phyloP scores from a whole-genome alignment of 2,797 vertebrate species.

The Valencia hispanica region DNA sequence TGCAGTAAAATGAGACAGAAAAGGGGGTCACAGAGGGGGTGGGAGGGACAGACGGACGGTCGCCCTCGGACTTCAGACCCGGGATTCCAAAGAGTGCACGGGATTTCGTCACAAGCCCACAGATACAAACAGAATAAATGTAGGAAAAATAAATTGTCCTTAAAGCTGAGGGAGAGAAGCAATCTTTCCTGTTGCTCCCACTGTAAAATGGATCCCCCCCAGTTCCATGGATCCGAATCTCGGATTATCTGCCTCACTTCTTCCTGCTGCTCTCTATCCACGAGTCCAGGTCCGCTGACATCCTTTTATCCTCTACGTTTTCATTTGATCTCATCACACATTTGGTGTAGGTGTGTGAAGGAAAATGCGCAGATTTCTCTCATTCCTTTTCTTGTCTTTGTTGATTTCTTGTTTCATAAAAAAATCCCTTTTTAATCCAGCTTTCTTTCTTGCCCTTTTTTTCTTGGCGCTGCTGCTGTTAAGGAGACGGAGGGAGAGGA shows the following conservation, averaged over 20 bases:
- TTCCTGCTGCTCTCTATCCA: constrained; percentile 41
- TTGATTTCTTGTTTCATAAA: constrained; percentile 16
- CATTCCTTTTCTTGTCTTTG: constrained; percentile 25
- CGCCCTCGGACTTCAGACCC: constrained; percentile 60
- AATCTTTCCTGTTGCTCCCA: constrained; percentile 66
- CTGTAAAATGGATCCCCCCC: constrained; percentile 63
- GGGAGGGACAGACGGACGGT: constrained; percentile 26
- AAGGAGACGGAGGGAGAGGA: constrained; percentile 54
- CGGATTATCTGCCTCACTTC: constrained; percentile 41
- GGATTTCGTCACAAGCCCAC: constrained; percentile 62
- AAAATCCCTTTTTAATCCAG: neutral
- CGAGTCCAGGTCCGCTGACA: constrained; percentile 43
- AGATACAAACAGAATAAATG: constrained; percentile 22
- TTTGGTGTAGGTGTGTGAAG: constrained; percentile 42
- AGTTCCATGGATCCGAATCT: constrained; percentile 40
- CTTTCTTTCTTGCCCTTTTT: constrained; percentile 22
- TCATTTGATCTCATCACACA: constrained; percentile 43
- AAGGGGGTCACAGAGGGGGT: constrained; percentile 15
- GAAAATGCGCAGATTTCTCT: constrained; percentile 22
- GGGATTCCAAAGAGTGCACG: constrained; percentile 63
- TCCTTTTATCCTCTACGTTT: constrained; percentile 27
- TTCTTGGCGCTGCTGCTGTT: constrained; percentile 45
- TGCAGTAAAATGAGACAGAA: constrained; percentile 30
- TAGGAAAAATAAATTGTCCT: neutral
- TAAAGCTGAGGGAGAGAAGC: neutral